Percentiles rank a stretch among this genome's conserved stretches.
These are phyloP conservation scores for Argyra leucocephala DNA, from an alignment of 2,888 invertebrate genomes.

Conservation along the genomic window DNA sequence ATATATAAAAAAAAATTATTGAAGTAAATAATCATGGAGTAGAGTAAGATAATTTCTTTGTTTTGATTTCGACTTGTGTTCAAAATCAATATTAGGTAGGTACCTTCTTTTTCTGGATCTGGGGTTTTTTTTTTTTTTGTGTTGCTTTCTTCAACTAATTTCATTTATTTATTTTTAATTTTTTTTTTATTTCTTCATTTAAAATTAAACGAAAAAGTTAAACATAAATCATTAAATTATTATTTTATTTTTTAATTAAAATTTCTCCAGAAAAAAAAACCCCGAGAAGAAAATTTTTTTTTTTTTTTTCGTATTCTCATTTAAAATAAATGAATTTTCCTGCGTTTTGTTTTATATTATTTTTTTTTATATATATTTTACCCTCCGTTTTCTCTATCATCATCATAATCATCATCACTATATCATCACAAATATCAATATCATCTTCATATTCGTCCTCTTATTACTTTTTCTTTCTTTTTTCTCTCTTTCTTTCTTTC, in stretches of 20 bases:
- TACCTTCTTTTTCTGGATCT: no score
- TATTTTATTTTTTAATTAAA: constrained; percentile 6
- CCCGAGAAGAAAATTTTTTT: not conserved
- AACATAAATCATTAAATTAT: constrained; percentile 4
- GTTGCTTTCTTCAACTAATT: not conserved
- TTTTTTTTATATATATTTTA: not conserved
- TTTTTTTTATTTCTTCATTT: not conserved
- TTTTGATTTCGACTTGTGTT: not conserved
- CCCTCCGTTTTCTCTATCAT: not conserved
- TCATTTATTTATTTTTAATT: not conserved
- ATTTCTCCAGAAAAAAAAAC: not conserved
- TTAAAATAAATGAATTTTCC: constrained; percentile 1
- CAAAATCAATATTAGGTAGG: no score
- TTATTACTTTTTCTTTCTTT: not conserved
- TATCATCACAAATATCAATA: no score
- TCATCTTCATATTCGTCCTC: no score
- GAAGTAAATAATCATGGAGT: no score
- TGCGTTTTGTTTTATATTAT: no score
- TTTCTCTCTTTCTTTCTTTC: not conserved
- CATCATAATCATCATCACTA: no score
- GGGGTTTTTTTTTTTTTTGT: no score
- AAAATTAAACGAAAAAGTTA: constrained; percentile 5
- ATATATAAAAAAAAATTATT: no score
- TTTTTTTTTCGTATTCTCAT: not conserved
- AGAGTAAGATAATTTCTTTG: not conserved